phyloP scores from a whole-genome alignment of 2,797 vertebrate species.

The Enteromius argenteus region DNA sequence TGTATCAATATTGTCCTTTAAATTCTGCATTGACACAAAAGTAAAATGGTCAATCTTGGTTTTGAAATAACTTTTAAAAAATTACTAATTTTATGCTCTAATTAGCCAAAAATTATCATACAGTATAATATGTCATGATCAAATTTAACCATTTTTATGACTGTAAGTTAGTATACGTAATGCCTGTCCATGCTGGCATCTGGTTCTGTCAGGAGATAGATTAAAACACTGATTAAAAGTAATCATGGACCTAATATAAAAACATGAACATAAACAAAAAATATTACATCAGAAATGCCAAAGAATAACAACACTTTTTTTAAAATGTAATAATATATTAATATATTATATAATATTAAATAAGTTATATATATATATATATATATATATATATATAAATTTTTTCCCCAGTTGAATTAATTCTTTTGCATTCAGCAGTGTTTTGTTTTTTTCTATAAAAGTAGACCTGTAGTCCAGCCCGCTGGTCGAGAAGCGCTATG shows the following conservation, averaged over 20 bases:
- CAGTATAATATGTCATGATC: not conserved
- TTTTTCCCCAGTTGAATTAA: too few species aligned
- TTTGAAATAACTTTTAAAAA: not conserved
- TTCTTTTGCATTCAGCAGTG: too few species aligned
- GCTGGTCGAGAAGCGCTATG: conserved; percentile 19
- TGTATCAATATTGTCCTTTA: not conserved
- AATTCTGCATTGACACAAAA: not conserved
- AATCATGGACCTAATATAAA: not conserved
- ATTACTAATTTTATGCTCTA: not conserved
- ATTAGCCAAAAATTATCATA: not conserved
- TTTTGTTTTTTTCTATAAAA: not conserved
- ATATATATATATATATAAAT: too few species aligned
- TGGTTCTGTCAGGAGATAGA: not conserved
- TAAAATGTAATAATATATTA: not conserved
- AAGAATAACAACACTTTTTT: not conserved
- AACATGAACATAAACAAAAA: not conserved
- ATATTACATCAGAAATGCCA: not conserved
- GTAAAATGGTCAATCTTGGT: not conserved
- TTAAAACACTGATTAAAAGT: not conserved
- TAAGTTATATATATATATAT: too few species aligned
- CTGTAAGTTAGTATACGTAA: not conserved
- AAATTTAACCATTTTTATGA: not conserved
- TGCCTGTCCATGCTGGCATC: not conserved
- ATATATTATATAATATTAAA: not conserved
- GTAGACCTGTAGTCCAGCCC: conserved; percentile 48